A percentile compares a stretch with the other conserved stretches of the same genome.
Conservation (phyloP, 2,797 vertebrate genomes). For the Onychomys arenicola region DNA sequence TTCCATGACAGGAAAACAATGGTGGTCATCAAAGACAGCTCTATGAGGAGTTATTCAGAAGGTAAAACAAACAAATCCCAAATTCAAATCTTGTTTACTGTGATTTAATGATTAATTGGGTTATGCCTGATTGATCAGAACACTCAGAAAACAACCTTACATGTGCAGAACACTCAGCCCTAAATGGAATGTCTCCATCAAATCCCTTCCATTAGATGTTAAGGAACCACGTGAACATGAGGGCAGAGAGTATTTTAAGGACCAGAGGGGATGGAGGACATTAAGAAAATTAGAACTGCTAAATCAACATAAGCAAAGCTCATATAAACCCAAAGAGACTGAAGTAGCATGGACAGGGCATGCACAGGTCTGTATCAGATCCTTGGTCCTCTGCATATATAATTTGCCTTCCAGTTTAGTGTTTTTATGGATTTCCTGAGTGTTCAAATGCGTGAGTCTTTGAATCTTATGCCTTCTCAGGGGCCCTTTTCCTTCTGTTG, state of each 20-base stretch:
- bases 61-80: constrained; percentile 18
- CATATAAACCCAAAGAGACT: background rate
- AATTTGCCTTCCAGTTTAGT: background rate
- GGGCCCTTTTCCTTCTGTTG: background rate
- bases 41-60: background rate
- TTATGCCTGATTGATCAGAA: background rate
- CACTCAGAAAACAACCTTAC: background rate
- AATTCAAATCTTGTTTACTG: background rate
- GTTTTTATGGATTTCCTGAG: background rate
- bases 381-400: background rate
- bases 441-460: background rate
- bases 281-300: background rate
- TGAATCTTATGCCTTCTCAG: background rate
- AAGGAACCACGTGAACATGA: background rate
- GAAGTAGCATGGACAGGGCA: background rate
- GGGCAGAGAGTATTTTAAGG: background rate
- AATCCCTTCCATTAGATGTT: too few relatives aligned
- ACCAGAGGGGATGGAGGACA: background rate
- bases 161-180: background rate
- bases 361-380: background rate
- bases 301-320: background rate
- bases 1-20: constrained; percentile 14
- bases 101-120: constrained; percentile 15
- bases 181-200: background rate
- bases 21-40: background rate